Conservation (phyloP, 2,797 vertebrate genomes). For the Xenops minutus region DNA sequence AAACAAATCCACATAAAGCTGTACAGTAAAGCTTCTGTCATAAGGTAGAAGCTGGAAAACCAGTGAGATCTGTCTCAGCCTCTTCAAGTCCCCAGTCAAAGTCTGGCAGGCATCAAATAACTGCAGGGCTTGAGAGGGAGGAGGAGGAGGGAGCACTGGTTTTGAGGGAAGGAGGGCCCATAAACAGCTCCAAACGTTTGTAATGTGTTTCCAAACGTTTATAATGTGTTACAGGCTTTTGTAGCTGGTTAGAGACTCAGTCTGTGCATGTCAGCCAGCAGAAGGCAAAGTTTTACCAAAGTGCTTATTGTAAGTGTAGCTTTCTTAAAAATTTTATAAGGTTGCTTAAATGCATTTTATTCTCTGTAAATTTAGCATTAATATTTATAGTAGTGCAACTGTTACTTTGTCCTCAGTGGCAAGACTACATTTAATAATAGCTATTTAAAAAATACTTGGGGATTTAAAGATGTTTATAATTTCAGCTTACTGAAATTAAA, state of each 20-base stretch:
- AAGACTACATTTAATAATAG: not conserved
- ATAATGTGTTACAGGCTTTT: not conserved
- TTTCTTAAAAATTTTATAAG: slow-evolving; percentile 30
- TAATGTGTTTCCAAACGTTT: not conserved
- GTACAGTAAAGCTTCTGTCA: not conserved
- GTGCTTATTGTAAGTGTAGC: not conserved
- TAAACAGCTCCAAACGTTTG: not conserved
- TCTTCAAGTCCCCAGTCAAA: not conserved
- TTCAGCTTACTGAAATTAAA: slow-evolving; percentile 30
- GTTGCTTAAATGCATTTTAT: slow-evolving; percentile 26
- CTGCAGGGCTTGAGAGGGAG: not conserved
- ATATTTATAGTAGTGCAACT: slow-evolving; percentile 48
- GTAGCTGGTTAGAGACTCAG: not conserved
- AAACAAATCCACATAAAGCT: not conserved
- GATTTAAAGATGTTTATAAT: not conserved
- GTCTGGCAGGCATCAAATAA: not conserved
- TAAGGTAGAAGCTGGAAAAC: not conserved
- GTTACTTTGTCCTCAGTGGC: slow-evolving; percentile 32
- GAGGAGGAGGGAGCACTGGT: not conserved
- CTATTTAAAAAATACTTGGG: not conserved
- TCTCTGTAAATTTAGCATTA: slow-evolving; percentile 46
- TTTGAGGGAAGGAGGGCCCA: not conserved
- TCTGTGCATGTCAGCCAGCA: not conserved
- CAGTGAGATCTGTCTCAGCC: not conserved
- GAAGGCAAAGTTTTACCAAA: not conserved